Evolutionary conservation across 2,888 invertebrate genomes (phyloP), one percentile per base, ranked within the genome.

Genomic region (Pterostichus niger): DNA sequence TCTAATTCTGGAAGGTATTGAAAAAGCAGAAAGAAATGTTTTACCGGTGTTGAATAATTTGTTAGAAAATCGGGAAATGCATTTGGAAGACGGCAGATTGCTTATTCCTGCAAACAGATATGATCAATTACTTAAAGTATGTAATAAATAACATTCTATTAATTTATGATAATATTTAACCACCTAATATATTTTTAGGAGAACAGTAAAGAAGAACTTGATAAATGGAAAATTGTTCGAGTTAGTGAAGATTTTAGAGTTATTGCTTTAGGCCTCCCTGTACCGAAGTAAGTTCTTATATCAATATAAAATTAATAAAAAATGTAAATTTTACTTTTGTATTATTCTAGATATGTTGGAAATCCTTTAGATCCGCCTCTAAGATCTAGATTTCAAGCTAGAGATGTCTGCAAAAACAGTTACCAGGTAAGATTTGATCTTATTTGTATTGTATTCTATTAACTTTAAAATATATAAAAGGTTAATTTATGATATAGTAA

Each of bases 11-110:
- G 99, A 99, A 90, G 99, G 99, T 0, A 97, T 99, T 82, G 99
- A 99, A 91, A 98, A 99, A 89, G 98, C 98, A 0, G 99, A 99
- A 89, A 92, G 99, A 73, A 99, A 99, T 91, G 99, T 99, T 56
- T 91, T 99, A 84, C 99, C 99, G 46, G 96, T 99, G 71, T 91
- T 99, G 54, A 99, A 99, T 90, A 99, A 99, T 91, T 92, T 99
- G 80, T 91, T 99, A 78, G 99, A 99, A 91, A 99, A 99, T 90
- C 92, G 99, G 82, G 99, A 99, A 91, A 99, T 99, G 98, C 98
- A 99, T 90, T 91, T 99, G 84, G 99, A 99, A 91, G 99, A 99
- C 91, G 99, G 99, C 0, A 92, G 98, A 86, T 97, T 99, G 89
- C 91, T 99, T 52, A 95, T 99, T 88, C 95, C 98, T 0, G 95